Evolutionary conservation across 2,888 invertebrate species (phyloP), one percentile per base, ranked within the genome.

Genomic region (Himalopsyche kuldschensis): DNA sequence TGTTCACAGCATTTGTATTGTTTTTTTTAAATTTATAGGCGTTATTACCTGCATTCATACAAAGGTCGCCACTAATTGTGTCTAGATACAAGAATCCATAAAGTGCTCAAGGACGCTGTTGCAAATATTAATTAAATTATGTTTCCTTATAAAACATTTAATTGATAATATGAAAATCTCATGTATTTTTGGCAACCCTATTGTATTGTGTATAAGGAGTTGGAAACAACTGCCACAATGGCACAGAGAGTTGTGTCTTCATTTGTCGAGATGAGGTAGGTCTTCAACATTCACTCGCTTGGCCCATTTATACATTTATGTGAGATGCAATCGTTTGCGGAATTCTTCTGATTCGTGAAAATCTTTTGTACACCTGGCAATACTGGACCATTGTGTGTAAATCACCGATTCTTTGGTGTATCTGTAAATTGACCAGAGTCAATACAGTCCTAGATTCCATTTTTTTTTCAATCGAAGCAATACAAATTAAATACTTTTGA

Each of bases 121-220:
- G n/a, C n/a, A n/a, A n/a, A n/a, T n/a, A n/a, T n/a, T n/a, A n/a
- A n/a, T n/a, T n/a, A n/a, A n/a, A n/a, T n/a, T n/a, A n/a, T n/a
- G n/a, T n/a, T n/a, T n/a, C n/a, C n/a, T n/a, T n/a, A n/a, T n/a
- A n/a, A n/a, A n/a, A n/a, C n/a, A n/a, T n/a, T n/a, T n/a, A n/a
- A n/a, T n/a, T n/a, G n/a, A n/a, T n/a, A n/a, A n/a, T n/a, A n/a
- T n/a, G n/a, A n/a, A n/a, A n/a, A n/a, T n/a, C n/a, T n/a, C n/a
- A 41, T 8, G 5, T 8, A 48, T 17, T 48, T 48, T 55, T 55
- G 20, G 20, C 55, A 55, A 55, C 55, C 55, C 55, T 55, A 55
- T 55, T 20, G 17, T 55, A 3, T 55, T 55, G 55, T 55, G 55
- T 24, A 55, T 20, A 55, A 75, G 76, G 86, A 84, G 84, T 86